Evolutionary conservation across 2,888 invertebrate species (phyloP).

Genomic region (Aphidius colemani): DNA sequence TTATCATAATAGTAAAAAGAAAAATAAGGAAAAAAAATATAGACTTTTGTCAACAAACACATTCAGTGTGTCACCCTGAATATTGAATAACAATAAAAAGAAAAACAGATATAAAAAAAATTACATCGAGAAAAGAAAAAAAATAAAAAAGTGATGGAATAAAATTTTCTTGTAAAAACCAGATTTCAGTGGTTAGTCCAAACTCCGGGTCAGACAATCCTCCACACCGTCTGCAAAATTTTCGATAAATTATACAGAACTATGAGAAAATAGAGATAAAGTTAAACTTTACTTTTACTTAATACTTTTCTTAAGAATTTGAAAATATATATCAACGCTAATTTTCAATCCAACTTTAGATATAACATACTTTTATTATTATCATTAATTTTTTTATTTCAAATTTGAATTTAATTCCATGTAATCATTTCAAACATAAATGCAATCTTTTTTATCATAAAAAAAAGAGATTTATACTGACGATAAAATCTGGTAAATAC

Average conservation of each 20-base stretch:
- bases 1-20: too few relatives aligned
- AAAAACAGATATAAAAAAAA: background rate
- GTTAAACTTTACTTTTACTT: background rate
- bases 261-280: background rate
- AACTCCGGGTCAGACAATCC: constrained; percentile 9
- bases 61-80: constrained; percentile 7
- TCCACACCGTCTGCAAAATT: constrained; percentile 2
- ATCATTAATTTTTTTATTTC: too few relatives aligned
- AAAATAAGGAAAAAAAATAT: too few relatives aligned
- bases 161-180: too few relatives aligned
- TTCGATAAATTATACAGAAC: constrained; percentile 15
- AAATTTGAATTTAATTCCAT: too few relatives aligned
- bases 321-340: constrained; percentile 4
- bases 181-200: constrained; percentile 11
- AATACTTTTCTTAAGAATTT: background rate
- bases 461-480: too few relatives aligned
- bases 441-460: too few relatives aligned
- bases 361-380: too few relatives aligned
- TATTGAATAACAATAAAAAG: constrained; percentile 7
- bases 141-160: too few relatives aligned
- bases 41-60: background rate
- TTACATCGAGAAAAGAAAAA: background rate
- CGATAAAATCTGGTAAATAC: too few relatives aligned
- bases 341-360: background rate
- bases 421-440: too few relatives aligned